These are phyloP conservation scores for Anguilla japonica DNA, from an alignment of 2,113 vertebrate genomes.

Conservation along the genomic window DNA sequence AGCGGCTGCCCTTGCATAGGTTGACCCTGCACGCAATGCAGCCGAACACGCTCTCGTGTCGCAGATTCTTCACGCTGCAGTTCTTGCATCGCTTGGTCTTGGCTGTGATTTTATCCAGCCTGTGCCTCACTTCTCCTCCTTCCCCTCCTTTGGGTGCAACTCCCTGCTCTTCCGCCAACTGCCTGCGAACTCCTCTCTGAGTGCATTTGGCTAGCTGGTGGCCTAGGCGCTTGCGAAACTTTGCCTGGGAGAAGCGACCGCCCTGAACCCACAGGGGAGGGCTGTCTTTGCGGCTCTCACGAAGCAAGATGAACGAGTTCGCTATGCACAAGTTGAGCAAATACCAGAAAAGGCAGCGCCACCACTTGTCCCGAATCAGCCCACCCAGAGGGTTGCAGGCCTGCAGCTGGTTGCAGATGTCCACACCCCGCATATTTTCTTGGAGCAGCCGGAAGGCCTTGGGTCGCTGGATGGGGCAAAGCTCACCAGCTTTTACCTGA, in stretches of 20 bases:
- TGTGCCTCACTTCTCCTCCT: conserved; percentile 41
- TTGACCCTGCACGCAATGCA: conserved; percentile 58
- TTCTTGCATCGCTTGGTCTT: conserved; percentile 60
- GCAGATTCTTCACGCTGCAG: conserved; percentile 59
- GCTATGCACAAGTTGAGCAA: conserved; percentile 71
- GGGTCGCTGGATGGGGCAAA: conserved; percentile 65
- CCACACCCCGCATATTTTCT: conserved; percentile 76
- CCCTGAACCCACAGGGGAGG: conserved; percentile 67
- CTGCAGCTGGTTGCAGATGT: conserved; percentile 75
- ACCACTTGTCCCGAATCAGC: conserved; percentile 60
- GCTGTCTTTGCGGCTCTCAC: conserved; percentile 67
- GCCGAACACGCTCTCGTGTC: conserved; percentile 62
- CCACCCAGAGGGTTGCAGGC: conserved; percentile 72
- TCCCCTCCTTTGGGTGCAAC: background rate
- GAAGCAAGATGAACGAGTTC: conserved; percentile 73
- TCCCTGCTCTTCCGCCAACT: background rate
- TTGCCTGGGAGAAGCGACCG: conserved; percentile 67
- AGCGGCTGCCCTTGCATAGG: conserved; percentile 60
- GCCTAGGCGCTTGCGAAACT: conserved; percentile 68
- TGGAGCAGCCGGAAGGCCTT: conserved; percentile 70
- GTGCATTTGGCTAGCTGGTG: conserved; percentile 65
- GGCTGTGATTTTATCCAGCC: conserved; percentile 55
- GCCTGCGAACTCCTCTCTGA: conserved; percentile 42
- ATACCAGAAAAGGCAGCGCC: conserved; percentile 72
- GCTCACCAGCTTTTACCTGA: conserved; percentile 49